Percentiles rank a stretch among this genome's conserved stretches.
These are phyloP conservation scores for Monopterus albus DNA, from an alignment of 2,113 vertebrate genomes.

Conservation along the genomic window DNA sequence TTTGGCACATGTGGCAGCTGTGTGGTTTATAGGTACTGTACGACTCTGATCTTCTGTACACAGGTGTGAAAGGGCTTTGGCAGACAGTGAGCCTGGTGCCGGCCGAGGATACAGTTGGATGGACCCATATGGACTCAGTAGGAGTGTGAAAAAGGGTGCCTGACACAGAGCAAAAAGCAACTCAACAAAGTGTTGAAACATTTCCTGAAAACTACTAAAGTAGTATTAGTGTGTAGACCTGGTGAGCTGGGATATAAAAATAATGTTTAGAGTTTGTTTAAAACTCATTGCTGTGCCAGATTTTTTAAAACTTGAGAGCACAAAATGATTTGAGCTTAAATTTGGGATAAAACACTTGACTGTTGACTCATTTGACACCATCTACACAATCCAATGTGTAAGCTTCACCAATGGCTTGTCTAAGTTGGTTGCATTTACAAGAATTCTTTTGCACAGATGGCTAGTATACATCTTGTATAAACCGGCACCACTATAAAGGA, in stretches of 20 bases:
- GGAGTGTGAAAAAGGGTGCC: constrained; percentile 81
- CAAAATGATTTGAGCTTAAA: neutral
- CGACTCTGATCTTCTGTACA: constrained; percentile 76
- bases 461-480: constrained; percentile 57
- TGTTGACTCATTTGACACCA: constrained; percentile 24
- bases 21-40: constrained; percentile 68
- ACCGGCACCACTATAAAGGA: constrained; percentile 59
- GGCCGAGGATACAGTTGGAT: constrained; percentile 58
- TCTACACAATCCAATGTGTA: constrained; percentile 26
- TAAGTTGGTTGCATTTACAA: constrained; percentile 31
- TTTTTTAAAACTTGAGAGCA: constrained; percentile 14
- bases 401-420: constrained; percentile 29
- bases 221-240: neutral
- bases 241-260: constrained; percentile 28
- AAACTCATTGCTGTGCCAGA: constrained; percentile 13
- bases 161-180: constrained; percentile 52
- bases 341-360: neutral
- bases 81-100: constrained; percentile 46
- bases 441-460: constrained; percentile 39
- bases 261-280: constrained; percentile 5
- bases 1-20: constrained; percentile 78
- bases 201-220: constrained; percentile 51
- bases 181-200: constrained; percentile 52
- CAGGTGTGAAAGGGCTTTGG: constrained; percentile 82
- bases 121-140: constrained; percentile 68